phyloP scores from a whole-genome alignment of 2,888 invertebrate genomes.

The Lissonota sp. region DNA sequence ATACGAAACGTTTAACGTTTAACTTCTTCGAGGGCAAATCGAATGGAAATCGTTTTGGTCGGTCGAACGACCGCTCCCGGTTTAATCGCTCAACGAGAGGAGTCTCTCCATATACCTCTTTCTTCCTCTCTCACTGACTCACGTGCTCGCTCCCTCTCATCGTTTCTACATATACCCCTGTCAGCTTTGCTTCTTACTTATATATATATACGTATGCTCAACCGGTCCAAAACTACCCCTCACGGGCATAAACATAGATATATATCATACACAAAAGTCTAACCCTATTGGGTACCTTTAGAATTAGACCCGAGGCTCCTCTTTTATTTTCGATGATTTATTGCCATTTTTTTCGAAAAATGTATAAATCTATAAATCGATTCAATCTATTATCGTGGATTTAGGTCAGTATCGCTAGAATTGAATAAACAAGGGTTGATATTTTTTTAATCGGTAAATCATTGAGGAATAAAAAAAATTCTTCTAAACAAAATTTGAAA shows the following conservation, averaged over 20 bases:
- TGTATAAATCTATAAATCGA: not conserved
- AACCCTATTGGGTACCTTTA: conserved; percentile 31
- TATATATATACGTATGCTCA: conserved; percentile 16
- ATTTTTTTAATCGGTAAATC: not conserved
- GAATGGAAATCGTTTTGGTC: conserved; percentile 78
- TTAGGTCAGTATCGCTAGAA: no score
- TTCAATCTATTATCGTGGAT: not conserved
- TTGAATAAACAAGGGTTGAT: no score
- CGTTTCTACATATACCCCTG: conserved; percentile 8
- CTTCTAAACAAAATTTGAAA: not conserved
- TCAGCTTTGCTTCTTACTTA: conserved; percentile 23
- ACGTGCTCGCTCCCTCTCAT: not conserved
- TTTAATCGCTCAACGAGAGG: conserved; percentile 64
- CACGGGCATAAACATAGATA: conserved; percentile 22
- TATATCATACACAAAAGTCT: conserved; percentile 1
- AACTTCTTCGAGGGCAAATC: conserved; percentile 79
- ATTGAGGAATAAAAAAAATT: not conserved
- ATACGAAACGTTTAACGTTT: conserved; percentile 77
- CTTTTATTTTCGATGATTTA: conserved; percentile 42
- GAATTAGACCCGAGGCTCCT: conserved; percentile 28
- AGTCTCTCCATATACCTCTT: conserved; percentile 39
- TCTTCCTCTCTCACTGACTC: not conserved
- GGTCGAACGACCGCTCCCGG: conserved; percentile 65
- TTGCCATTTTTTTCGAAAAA: conserved; percentile 23
- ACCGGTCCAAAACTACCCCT: conserved; percentile 47